Base-by-base conservation (phyloP, 2,888 invertebrate species). In the Lomographa bimaculata region DNA sequence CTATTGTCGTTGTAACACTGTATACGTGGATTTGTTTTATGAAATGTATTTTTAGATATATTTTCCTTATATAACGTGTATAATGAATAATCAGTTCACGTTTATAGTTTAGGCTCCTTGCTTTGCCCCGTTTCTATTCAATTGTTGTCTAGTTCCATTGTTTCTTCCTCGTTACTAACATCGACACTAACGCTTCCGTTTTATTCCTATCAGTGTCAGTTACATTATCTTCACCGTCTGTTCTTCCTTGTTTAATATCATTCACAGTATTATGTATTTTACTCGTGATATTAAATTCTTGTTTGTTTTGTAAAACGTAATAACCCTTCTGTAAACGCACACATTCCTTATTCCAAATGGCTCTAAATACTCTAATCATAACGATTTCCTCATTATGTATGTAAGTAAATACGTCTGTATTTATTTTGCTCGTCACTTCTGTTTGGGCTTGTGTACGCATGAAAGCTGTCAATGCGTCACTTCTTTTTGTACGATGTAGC, bases 381-480 rank as follows among this genome's bases (percentile, higher is more conserved):
- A 26, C 17, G 25, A 37, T 48, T 44, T 36, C 32, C 36, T 42
- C 35, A 27, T 36, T 42, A 39, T 19, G 20, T 43, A 23, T 34
- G 12, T 29, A 26, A 39, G 19, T 30, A 35, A 40, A 43, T 33
- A 34, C 11, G 17, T 26, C 7, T 17, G 18, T 41, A 33, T 44
- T 41, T 49, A 37, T 43, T 45, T 40, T 40, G 30, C 24, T 35
- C 12, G 12, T 18, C 33, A 30, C 34, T 44, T 34, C 21, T 42
- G 39, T 28, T 50, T 25, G 24, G 34, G 8, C 17, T 40, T 18
- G 33, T 44, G 39, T 47, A 33, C 41, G 32, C 48, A 52, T 55
- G 57, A 55, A 40, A 50, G 37, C 45, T 59, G 62, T 64, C 64
- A 53, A 54, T 54, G 56, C 45, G 56, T 61, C 64, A 53, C 40